Conservation (phyloP, 2,888 invertebrate species). For the Harpagoxenus sublaevis region DNA sequence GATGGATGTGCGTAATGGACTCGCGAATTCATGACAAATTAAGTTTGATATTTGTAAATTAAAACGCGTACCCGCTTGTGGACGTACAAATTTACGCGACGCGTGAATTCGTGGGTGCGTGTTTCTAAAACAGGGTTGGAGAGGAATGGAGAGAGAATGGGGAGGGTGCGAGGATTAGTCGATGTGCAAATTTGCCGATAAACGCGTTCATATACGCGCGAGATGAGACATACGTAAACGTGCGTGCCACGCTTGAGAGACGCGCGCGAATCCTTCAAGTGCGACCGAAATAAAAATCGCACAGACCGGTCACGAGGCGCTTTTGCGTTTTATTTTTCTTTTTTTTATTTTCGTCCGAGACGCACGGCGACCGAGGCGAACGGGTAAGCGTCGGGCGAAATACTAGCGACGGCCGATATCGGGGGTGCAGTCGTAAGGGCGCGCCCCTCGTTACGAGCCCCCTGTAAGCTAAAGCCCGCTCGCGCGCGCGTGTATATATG, state of each 20-base stretch:
- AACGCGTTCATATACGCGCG: neutral
- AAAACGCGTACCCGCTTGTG: neutral
- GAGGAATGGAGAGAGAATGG: neutral
- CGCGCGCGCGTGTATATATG: constrained; percentile 54
- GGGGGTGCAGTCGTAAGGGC: constrained; percentile 78
- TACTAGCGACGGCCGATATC: constrained; percentile 77
- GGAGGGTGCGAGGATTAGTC: constrained; percentile 1
- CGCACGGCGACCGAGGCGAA: constrained; percentile 64
- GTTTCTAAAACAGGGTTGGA: neutral
- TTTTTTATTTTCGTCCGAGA: constrained; percentile 18
- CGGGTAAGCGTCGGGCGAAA: constrained; percentile 79
- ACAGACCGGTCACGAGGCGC: neutral
- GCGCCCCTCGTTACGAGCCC: constrained; percentile 79
- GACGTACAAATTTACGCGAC: neutral
- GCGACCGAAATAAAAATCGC: neutral
- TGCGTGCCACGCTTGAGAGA: neutral
- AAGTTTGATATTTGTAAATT: neutral
- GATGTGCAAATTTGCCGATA: constrained; percentile 1
- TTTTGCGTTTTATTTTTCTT: neutral
- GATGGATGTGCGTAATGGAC: neutral
- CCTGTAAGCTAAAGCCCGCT: constrained; percentile 57
- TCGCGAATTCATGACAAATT: neutral
- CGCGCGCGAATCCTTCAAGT: too few species aligned
- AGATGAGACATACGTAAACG: neutral
- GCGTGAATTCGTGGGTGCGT: neutral